Base-by-base conservation (phyloP, 2,888 invertebrate species). In the Thalpophila matura region DNA sequence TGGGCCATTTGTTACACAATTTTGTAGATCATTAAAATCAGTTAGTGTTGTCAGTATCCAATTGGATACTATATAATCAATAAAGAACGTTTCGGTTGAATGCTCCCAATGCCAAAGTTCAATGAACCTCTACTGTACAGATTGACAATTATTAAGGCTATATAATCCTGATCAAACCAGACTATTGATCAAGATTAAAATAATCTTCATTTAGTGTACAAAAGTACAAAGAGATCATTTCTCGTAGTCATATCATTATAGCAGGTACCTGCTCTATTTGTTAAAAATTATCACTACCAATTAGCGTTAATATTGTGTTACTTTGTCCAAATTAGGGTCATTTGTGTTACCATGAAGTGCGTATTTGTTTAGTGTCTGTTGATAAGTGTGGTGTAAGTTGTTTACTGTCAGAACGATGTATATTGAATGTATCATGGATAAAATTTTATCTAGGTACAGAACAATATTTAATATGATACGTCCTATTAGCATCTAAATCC, bases 11-110 rank as follows among this genome's bases (percentile, higher is more conserved):
- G 4, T 42, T 53, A 27, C 16, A 14, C 18, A 4, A 12, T 4
- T 24, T 20, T 1, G 10, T 24, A 14, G 20, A 16, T 50, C 54
- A 65, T 65, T 46, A 22, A 37, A 65, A 53, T 51, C 7, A 18
- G 7, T n/a, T 3, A n/a, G 3, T 46, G n/a, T 33, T 42, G 29
- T 20, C 10, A n/a, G 9, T 14, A 14, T 22, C 3, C 22, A 47
- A 42, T 31, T 46, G 18, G 4, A 16, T 18, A n/a, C 20, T 24
- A 18, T 24, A 18, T 12, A 40, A 26, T 14, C 22, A 22, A 40
- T 29, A 24, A 9, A 35, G 10, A 16, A 12, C n/a, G 18, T 51
- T 56, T 33, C 26, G 1, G 27, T 27, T 47, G 26, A 51, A 27
- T 43, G 47, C 27, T 37, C 12, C 10, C 1, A 20, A 37, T 33